Base-by-base conservation (phyloP, 2,797 vertebrate species). In the Gobionotothen gibberifrons region DNA sequence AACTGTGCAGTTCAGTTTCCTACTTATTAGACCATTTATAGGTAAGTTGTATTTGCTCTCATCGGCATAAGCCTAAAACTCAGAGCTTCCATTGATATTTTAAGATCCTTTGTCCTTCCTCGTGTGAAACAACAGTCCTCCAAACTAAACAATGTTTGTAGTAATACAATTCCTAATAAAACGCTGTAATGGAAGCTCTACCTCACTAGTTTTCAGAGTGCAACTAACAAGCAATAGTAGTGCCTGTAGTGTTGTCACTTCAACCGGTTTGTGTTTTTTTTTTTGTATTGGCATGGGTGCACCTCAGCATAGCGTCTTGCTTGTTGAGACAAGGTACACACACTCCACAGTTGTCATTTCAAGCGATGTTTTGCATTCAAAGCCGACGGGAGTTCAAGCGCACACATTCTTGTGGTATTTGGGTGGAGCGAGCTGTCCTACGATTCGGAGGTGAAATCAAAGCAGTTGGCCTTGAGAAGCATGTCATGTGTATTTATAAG, bases 71-170 rank as follows among this genome's bases (percentile, higher is more conserved):
- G 89, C 86, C 89, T 87, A 66, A 81, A 44, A 43, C 39, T 74
- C 46, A 88, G 87, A 95, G 90, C 93, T 94, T 93, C 91, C 87
- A 84, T 92, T 94, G 78, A 88, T 61, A 49, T 42, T 52, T 53
- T 44, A 1, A 66, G 57, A 57, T 69, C 48, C 36, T 75, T 59
- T 52, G 43, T 21, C 52, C 14, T 16, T 53, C 70, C 64, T 71
- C 59, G 40, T 63, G 57, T 47, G 79, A 76, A 48, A 5, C 12
- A 72, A 15, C 36, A 64, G 16, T 40, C 47, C 21, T 46, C 36
- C 43, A 48, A 65, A 26, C 17, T 22, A 46, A 60, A 26, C 3
- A 11, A 1, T 26, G 14, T 40, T 60, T 15, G 29, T 26, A 60
- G 47, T 21, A 16, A 56, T 68, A 9, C 21, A 21, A 36, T 39